A percentile compares a stretch with the other conserved stretches of the same genome.
Evolutionary conservation across 2,113 vertebrate species (phyloP).

Genomic region (Zingel zingel): DNA sequence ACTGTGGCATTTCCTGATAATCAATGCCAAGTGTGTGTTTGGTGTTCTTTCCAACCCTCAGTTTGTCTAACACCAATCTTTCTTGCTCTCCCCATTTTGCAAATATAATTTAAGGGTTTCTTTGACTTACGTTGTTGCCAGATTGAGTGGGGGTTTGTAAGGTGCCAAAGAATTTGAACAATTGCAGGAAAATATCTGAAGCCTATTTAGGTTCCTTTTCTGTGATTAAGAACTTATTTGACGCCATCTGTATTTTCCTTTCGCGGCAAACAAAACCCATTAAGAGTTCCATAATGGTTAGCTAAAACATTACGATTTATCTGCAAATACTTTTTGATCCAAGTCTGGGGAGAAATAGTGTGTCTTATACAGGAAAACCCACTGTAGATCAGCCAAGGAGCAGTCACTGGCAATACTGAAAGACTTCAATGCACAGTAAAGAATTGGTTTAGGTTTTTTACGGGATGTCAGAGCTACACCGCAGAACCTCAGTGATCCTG

Average conservation of each 20-base stretch:
- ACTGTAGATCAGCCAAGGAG: constrained; percentile 4
- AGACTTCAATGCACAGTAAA: background rate
- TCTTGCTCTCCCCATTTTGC: constrained; percentile 17
- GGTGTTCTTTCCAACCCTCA: constrained; percentile 33
- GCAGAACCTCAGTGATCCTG: constrained; percentile 38
- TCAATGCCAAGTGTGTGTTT: constrained; percentile 56
- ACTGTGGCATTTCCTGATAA: constrained; percentile 66
- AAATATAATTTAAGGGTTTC: constrained; percentile 29
- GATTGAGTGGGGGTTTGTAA: constrained; percentile 14
- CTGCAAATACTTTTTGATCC: constrained; percentile 37
- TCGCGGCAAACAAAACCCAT: constrained; percentile 14
- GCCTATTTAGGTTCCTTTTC: background rate
- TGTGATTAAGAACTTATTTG: constrained; percentile 43
- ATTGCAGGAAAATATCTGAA: constrained; percentile 35
- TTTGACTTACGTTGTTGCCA: constrained; percentile 30
- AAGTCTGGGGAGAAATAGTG: background rate
- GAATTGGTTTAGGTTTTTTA: constrained; percentile 1
- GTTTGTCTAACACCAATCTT: constrained; percentile 23
- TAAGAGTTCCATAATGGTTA: constrained; percentile 6
- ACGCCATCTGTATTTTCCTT: constrained; percentile 20
- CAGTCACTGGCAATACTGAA: constrained; percentile 9
- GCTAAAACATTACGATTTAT: constrained; percentile 30
- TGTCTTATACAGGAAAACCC: constrained; percentile 14
- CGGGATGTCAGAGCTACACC: constrained; percentile 11
- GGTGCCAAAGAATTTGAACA: constrained; percentile 48